These are phyloP conservation scores for Hydrochoerus hydrochaeris DNA, from an alignment of 2,113 vertebrate genomes.

Conservation along the genomic window DNA sequence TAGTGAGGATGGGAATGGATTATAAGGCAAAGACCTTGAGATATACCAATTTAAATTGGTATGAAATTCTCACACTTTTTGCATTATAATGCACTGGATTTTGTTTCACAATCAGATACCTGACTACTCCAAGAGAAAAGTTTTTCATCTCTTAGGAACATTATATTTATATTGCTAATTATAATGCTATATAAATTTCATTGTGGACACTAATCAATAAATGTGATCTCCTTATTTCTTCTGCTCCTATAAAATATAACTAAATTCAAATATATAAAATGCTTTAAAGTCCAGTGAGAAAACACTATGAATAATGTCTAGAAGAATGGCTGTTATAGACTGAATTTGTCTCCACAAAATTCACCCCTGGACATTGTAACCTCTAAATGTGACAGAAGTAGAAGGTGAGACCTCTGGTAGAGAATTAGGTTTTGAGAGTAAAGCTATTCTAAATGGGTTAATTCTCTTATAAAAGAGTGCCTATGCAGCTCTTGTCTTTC, in stretches of 20 bases:
- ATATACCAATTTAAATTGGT: not conserved
- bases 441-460: not conserved
- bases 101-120: constrained; percentile 28
- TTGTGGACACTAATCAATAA: not conserved
- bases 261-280: not conserved
- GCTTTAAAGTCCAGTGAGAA: not conserved
- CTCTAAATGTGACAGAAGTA: no score
- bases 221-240: not conserved
- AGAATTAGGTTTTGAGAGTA: not conserved
- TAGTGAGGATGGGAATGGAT: not conserved
- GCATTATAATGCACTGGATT: not conserved
- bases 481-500: not conserved
- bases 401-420: rapidly evolving
- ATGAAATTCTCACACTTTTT: constrained; percentile 30
- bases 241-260: not conserved
- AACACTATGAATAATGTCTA: not conserved
- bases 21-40: not conserved
- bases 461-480: not conserved
- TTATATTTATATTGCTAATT: not conserved
- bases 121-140: constrained; percentile 7
- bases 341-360: not conserved
- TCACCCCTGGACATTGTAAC: not conserved
- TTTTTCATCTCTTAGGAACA: not conserved
- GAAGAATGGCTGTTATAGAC: not conserved
- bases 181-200: not conserved